Evolutionary conservation across 2,797 vertebrate genomes (phyloP).

Genomic region (Tachyglossus aculeatus): DNA sequence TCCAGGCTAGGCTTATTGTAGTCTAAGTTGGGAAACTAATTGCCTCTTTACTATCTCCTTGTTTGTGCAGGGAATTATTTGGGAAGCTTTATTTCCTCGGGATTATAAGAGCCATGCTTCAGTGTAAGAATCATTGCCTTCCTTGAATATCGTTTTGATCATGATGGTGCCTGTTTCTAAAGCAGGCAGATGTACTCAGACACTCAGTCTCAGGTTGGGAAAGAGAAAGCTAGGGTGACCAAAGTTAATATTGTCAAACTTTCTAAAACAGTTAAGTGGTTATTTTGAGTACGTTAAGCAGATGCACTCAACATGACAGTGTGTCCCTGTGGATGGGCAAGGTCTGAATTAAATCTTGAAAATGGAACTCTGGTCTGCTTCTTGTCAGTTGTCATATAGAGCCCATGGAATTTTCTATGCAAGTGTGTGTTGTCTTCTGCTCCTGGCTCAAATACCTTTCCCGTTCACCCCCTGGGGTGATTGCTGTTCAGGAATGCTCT

Average conservation of each 20-base stretch:
- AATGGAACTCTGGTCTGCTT: conserved; percentile 27
- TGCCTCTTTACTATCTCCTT: neutral
- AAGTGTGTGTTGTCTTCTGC: conserved; percentile 33
- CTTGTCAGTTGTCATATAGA: conserved; percentile 47
- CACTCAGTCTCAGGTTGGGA: conserved; percentile 23
- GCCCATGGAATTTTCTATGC: conserved; percentile 34
- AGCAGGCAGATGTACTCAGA: neutral
- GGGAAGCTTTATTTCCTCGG: neutral
- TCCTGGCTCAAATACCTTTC: conserved; percentile 13
- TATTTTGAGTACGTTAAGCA: conserved; percentile 36
- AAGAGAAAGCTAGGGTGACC: conserved; percentile 12
- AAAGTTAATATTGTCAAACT: conserved; percentile 35
- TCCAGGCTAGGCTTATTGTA: no score
- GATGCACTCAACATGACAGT: conserved; percentile 28
- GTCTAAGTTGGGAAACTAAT: neutral
- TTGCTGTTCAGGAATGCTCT: conserved; percentile 26
- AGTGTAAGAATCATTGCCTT: no score
- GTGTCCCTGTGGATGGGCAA: conserved; percentile 11
- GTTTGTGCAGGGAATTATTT: neutral
- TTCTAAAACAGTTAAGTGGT: conserved; percentile 32
- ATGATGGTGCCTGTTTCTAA: conserved; percentile 19
- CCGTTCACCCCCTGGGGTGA: neutral
- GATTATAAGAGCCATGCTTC: neutral
- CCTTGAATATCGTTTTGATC: no score
- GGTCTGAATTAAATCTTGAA: conserved; percentile 33